Base-by-base conservation (phyloP, 2,113 vertebrate species). In the Lepus timidus region DNA sequence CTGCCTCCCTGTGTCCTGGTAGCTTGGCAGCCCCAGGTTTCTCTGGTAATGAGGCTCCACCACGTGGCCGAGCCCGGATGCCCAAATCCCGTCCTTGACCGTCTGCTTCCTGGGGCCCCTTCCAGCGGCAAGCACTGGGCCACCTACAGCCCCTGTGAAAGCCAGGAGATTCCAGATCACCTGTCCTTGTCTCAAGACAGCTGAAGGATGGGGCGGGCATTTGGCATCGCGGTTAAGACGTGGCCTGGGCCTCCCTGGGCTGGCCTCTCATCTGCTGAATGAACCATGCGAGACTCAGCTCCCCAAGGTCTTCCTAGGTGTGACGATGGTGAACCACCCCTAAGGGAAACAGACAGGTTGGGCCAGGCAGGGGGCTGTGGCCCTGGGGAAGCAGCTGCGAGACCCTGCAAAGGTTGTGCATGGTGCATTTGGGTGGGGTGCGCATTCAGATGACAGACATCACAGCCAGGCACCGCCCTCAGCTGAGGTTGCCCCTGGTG, bases 181-280 rank as follows among this genome's bases (percentile, higher is more conserved):
- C 44, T 44, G 44, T 4, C 19, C 20, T 0, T 11, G 20, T 64
- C 55, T 73, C 90, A 17, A 85, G 29, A 55, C 61, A 93, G 75
- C 0, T 12, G 51, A 27, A 62, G 6, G 6, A 44, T 44, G 44
- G 44, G 44, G 44, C 44, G 44, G 44, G 44, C 44, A 8, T 44
- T 44, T 44, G 44, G 44, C 44, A 7, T 7, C 7, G 44, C 1
- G 6, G 44, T 44, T 44, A 44, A 44, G 44, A 44, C 44, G 44
- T 8, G 55, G 31, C 19, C 62, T 33, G 12, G 12, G 44, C 31
- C 49, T 74, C 89, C 73, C 58, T 6, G 13, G 23, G 93, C 19
- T 58, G 51, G 74, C 94, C 93, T 71, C 83, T 95, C 90, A 61
- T 68, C 67, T 88, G 39, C n/a, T 93, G 80, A 90, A 87, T 20